A percentile compares a stretch with the other conserved stretches of the same genome.
Evolutionary conservation across 2,113 vertebrate genomes (phyloP).

Genomic region (Pandion haliaetus): DNA sequence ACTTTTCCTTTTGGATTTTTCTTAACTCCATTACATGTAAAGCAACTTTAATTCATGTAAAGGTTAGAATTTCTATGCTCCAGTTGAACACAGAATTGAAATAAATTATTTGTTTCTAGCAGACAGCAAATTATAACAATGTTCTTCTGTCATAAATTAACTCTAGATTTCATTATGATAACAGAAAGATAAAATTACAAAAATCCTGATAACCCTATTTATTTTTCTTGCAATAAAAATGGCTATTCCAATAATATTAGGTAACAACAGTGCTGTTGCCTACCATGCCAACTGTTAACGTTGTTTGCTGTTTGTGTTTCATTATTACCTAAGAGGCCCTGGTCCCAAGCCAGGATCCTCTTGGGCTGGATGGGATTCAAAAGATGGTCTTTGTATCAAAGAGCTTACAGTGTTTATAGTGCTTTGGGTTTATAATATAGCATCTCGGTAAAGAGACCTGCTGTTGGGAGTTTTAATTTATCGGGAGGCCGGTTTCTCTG

Average conservation of each 20-base stretch:
- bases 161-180: background rate
- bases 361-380: background rate
- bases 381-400: background rate
- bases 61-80: background rate
- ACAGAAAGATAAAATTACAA: background rate
- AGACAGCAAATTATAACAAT: background rate
- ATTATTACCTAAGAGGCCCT: background rate
- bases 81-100: background rate
- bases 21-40: background rate
- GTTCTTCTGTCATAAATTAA: background rate
- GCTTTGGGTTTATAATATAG: background rate
- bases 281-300: background rate
- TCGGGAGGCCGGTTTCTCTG: background rate
- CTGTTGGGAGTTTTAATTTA: background rate
- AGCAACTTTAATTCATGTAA: background rate
- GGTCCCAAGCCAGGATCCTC: background rate
- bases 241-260: background rate
- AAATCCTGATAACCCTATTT: background rate
- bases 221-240: constrained; percentile 2
- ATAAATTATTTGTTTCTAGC: background rate
- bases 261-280: background rate
- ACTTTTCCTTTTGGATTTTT: background rate
- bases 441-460: background rate
- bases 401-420: background rate
- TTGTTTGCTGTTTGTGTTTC: background rate